Percentiles rank a stretch among this genome's conserved stretches.
phyloP scores from a whole-genome alignment of 2,797 vertebrate species.

The Cossypha polioptera region DNA sequence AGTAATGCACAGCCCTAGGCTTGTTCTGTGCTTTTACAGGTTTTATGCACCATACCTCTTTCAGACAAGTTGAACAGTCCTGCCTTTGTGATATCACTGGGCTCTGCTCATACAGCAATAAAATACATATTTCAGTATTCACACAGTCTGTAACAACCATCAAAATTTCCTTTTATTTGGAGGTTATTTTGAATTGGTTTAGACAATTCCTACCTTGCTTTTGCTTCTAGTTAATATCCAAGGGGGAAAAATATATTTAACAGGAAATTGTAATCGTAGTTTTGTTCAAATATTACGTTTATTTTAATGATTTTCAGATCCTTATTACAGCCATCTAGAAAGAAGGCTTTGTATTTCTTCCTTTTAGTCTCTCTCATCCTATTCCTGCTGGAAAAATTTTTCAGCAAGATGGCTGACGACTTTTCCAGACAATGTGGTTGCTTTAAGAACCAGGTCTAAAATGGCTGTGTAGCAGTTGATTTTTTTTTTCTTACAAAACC shows the following conservation, averaged over 20 bases:
- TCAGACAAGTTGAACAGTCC: neutral
- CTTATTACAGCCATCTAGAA: neutral
- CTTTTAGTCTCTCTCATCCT: neutral
- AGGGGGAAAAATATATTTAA: neutral
- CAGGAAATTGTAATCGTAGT: neutral
- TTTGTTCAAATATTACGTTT: neutral
- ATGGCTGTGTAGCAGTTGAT: neutral
- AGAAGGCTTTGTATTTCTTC: neutral
- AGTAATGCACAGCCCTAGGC: neutral
- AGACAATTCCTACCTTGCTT: neutral
- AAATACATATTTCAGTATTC: neutral
- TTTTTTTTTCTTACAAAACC: neutral
- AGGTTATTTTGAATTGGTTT: neutral
- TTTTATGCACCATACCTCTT: neutral
- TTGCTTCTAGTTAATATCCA: neutral
- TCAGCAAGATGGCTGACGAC: conserved; percentile 15
- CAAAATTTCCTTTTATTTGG: neutral
- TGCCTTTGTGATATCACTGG: neutral
- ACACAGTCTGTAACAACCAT: neutral
- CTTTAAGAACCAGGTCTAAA: neutral
- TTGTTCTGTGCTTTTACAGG: neutral
- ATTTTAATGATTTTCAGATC: neutral
- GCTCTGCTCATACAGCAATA: neutral
- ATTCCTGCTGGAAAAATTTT: neutral
- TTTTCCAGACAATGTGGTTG: neutral